Conservation (phyloP, 2,888 invertebrate species). For the Melanotus villosus region DNA sequence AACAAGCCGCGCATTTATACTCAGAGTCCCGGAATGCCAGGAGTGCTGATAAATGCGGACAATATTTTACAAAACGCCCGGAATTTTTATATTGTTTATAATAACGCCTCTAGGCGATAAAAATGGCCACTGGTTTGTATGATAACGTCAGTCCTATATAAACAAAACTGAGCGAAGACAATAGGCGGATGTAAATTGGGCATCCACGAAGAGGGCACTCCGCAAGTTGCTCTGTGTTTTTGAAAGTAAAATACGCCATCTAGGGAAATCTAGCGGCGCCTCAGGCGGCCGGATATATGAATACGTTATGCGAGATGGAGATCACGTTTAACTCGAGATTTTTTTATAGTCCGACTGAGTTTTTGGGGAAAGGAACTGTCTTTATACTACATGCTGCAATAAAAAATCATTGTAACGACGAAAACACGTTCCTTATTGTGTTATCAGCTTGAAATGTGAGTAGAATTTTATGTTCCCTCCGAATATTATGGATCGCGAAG, state of each 20-base stretch:
- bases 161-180: constrained; percentile 44
- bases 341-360: constrained; percentile 54
- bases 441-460: constrained; percentile 53
- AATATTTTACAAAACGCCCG: constrained; percentile 53
- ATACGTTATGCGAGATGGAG: constrained; percentile 59
- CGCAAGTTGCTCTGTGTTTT: constrained; percentile 55
- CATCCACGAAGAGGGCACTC: constrained; percentile 53
- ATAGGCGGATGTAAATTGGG: constrained; percentile 59
- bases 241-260: constrained; percentile 62
- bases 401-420: constrained; percentile 58
- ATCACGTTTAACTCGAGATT: constrained; percentile 59
- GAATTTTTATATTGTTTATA: constrained; percentile 59
- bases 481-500: constrained; percentile 21
- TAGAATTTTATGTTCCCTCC: constrained; percentile 52
- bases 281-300: constrained; percentile 57
- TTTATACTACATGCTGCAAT: constrained; percentile 51
- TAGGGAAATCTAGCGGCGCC: constrained; percentile 61
- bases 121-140: constrained; percentile 40
- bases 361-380: constrained; percentile 51
- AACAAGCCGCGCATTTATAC: constrained; percentile 54
- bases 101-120: constrained; percentile 44
- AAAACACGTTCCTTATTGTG: constrained; percentile 43
- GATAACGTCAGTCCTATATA: constrained; percentile 42
- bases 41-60: constrained; percentile 53
- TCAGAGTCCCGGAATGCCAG: constrained; percentile 17